A percentile compares a stretch with the other conserved stretches of the same genome.
These are phyloP conservation scores for Bursaphelenchus okinawaensis DNA, from an alignment of 2,888 invertebrate species.

Conservation along the genomic window DNA sequence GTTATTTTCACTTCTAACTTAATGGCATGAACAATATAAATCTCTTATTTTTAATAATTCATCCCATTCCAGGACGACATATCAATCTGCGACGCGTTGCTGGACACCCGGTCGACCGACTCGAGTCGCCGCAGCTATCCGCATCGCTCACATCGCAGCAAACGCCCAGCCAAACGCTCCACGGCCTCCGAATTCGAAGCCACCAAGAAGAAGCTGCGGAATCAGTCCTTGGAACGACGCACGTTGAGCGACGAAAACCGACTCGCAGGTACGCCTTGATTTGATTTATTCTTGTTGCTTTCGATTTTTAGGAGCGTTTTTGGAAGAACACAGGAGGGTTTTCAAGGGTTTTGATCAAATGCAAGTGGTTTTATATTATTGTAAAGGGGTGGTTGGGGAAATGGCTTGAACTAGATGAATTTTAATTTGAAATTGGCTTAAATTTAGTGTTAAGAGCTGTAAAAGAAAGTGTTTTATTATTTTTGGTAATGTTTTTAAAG, in stretches of 20 bases:
- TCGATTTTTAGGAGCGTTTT: not conserved
- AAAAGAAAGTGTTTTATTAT: too few relatives aligned
- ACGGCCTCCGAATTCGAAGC: constrained; percentile 4
- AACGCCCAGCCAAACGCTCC: constrained; percentile 8
- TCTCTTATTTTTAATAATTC: not conserved
- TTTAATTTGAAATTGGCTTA: too few relatives aligned
- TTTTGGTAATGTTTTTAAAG: too few relatives aligned
- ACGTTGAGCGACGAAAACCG: not conserved
- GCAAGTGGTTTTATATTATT: not conserved
- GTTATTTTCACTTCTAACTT: too few relatives aligned
- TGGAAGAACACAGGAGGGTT: not conserved
- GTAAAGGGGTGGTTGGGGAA: not conserved
- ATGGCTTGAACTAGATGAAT: not conserved
- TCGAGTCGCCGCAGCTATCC: constrained; percentile 8
- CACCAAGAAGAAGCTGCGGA: not conserved
- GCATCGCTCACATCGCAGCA: constrained; percentile 13
- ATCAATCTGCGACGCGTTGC: constrained; percentile 29
- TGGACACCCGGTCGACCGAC: constrained; percentile 18
- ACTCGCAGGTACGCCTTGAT: not conserved
- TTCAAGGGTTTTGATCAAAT: not conserved
- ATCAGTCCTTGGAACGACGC: not conserved
- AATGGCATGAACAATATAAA: not conserved
- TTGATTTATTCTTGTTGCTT: not conserved
- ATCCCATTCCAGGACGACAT: constrained; percentile 24
- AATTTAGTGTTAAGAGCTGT: too few relatives aligned